A percentile compares a stretch with the other conserved stretches of the same genome.
Evolutionary conservation across 2,888 invertebrate species (phyloP).

Genomic region (Tetragonula carbonaria): DNA sequence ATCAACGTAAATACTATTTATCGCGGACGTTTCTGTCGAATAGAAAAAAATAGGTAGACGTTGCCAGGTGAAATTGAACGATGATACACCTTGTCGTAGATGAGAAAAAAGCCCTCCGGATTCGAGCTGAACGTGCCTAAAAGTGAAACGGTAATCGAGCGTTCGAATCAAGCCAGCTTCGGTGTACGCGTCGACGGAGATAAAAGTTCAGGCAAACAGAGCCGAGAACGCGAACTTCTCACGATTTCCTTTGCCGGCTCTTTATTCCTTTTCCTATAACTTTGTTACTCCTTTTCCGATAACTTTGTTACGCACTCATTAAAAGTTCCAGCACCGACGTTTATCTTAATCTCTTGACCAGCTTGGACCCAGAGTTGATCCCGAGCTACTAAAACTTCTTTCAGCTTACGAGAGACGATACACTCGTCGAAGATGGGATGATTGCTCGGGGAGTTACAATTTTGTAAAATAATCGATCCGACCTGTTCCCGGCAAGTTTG

Average conservation of each 20-base stretch:
- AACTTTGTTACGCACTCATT: slow-evolving; percentile 59
- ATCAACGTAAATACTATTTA: neutral
- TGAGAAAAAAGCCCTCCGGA: neutral
- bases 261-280: slow-evolving; percentile 24
- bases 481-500: neutral
- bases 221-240: slow-evolving; percentile 47
- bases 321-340: slow-evolving; percentile 49
- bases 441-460: neutral
- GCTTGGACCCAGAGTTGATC: slow-evolving; percentile 29
- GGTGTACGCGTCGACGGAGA: neutral
- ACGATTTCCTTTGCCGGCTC: slow-evolving; percentile 9
- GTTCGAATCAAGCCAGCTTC: neutral
- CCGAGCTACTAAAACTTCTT: slow-evolving; percentile 30
- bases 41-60: too few relatives aligned
- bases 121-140: neutral
- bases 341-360: slow-evolving; percentile 48
- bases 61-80: neutral
- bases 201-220: slow-evolving; percentile 48
- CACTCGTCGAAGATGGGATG: too few relatives aligned
- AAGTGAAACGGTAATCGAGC: neutral
- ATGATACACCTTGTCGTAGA: neutral
- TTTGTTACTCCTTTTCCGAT: neutral
- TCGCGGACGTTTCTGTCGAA: too few relatives aligned
- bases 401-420: neutral
- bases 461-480: neutral